These are phyloP conservation scores for Calephelis nemesis DNA, from an alignment of 1,140 invertebrate genomes.

Conservation along the genomic window DNA sequence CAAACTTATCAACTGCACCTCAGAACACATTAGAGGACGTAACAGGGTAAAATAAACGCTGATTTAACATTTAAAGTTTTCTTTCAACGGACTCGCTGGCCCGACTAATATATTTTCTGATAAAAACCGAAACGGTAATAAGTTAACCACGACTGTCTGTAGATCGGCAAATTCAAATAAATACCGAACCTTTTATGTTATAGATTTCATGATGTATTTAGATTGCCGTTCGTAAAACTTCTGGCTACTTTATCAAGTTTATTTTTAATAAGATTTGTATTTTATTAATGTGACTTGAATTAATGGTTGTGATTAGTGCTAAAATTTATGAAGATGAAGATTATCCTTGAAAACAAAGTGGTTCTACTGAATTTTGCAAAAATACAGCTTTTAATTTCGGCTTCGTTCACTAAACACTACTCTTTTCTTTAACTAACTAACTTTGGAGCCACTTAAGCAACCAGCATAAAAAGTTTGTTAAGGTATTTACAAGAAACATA, in stretches of 20 bases:
- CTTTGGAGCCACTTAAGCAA: too few species aligned
- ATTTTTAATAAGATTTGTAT: too few species aligned
- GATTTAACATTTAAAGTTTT: slow-evolving; percentile 65
- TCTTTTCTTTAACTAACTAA: neutral
- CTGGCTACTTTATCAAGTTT: neutral
- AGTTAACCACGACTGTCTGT: slow-evolving; percentile 46
- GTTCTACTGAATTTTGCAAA: too few species aligned
- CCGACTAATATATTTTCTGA: slow-evolving; percentile 66
- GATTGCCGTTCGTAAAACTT: neutral
- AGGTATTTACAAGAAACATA: too few species aligned
- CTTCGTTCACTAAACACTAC: neutral
- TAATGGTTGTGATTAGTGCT: too few species aligned
- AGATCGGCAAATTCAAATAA: slow-evolving; percentile 43
- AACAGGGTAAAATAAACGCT: slow-evolving; percentile 57
- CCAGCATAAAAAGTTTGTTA: neutral
- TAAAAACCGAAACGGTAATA: slow-evolving; percentile 64
- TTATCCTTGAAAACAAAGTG: too few species aligned
- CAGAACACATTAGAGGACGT: slow-evolving; percentile 59
- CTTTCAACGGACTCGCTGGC: slow-evolving; percentile 43
- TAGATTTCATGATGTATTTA: slow-evolving; percentile 7
- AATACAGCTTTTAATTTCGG: too few species aligned
- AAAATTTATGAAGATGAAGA: neutral
- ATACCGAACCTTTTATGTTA: slow-evolving; percentile 8
- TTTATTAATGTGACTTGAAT: too few species aligned
- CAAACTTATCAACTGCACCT: slow-evolving; percentile 65